Evolutionary conservation across 2,888 invertebrate genomes (phyloP).

Genomic region (Nipponacmea schrenckii): DNA sequence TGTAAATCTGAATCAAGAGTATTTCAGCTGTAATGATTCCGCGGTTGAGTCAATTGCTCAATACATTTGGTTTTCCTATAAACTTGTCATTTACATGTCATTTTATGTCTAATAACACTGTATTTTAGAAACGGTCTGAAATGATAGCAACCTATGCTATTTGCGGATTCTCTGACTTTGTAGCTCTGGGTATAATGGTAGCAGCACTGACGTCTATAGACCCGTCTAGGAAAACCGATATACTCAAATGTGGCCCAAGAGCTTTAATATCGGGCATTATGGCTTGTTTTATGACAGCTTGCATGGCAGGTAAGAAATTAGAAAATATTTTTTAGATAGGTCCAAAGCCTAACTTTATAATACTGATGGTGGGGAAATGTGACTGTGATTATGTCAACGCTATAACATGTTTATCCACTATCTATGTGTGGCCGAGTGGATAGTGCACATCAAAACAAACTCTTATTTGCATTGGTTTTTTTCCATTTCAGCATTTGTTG

Average conservation of each 20-base stretch:
- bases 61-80: neutral
- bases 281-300: conserved; percentile 56
- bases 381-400: no score
- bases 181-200: conserved; percentile 53
- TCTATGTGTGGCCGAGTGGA: no score
- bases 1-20: no score
- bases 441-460: no score
- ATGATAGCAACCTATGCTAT: conserved; percentile 56
- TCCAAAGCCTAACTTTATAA: neutral
- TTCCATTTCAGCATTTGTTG: no score
- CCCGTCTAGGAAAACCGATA: conserved; percentile 40
- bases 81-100: neutral
- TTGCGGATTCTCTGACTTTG: conserved; percentile 55
- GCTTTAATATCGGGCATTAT: conserved; percentile 49
- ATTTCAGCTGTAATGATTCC: neutral
- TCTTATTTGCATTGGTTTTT: no score
- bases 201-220: conserved; percentile 45
- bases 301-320: conserved; percentile 43
- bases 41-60: neutral
- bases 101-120: neutral
- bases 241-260: conserved; percentile 39
- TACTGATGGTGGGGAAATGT: no score
- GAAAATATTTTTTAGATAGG: neutral
- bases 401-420: no score
- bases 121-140: conserved; percentile 45